These are phyloP conservation scores for Nebria salina DNA, from an alignment of 2,888 invertebrate genomes.

Conservation along the genomic window DNA sequence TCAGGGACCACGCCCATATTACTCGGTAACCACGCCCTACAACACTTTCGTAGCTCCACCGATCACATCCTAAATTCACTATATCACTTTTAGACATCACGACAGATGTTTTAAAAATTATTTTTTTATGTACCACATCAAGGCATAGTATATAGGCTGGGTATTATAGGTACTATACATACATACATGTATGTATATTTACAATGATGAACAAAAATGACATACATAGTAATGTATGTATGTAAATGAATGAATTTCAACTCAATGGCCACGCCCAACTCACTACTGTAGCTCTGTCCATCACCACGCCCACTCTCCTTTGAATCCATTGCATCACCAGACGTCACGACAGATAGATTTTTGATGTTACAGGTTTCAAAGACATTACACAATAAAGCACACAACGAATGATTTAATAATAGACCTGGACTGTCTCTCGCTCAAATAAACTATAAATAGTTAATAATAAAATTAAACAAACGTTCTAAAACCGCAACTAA, in stretches of 20 bases:
- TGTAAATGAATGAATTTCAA: too few species aligned
- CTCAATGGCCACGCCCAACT: background rate
- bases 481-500: background rate
- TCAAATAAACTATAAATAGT: background rate
- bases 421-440: background rate
- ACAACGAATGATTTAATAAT: background rate
- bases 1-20: background rate
- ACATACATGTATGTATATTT: too few species aligned
- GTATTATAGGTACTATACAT: too few species aligned
- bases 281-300: background rate
- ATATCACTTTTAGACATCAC: background rate
- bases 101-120: too few species aligned
- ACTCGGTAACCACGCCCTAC: background rate
- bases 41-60: background rate
- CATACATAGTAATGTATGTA: background rate
- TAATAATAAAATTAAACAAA: background rate
- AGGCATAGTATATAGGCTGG: too few species aligned
- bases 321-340: background rate
- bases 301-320: background rate
- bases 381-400: background rate
- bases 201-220: background rate
- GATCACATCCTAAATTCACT: background rate
- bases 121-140: too few species aligned
- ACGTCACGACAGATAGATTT: background rate
- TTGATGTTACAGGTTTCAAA: background rate